Percentiles rank a stretch among this genome's conserved stretches.
phyloP scores from a whole-genome alignment of 2,113 vertebrate genomes.

The Rhipidura dahli region DNA sequence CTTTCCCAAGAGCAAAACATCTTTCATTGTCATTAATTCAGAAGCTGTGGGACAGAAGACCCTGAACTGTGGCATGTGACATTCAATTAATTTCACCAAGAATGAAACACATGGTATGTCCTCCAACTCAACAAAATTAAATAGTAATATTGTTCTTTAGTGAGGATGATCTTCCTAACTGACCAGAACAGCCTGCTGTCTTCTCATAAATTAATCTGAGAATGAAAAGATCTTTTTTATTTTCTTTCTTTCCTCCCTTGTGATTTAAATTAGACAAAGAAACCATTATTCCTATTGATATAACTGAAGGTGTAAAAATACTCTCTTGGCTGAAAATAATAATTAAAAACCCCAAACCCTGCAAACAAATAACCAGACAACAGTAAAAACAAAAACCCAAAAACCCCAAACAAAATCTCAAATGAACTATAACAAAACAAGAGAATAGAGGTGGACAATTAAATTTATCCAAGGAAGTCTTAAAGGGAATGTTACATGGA shows the following conservation, averaged over 20 bases:
- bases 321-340: not conserved
- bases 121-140: not conserved
- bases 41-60: not conserved
- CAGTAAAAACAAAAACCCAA: not conserved
- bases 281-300: not conserved
- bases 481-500: not conserved
- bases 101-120: not conserved
- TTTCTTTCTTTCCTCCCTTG: not conserved
- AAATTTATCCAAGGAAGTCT: not conserved
- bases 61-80: not conserved
- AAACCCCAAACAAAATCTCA: not conserved
- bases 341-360: not conserved
- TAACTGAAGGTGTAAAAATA: not conserved
- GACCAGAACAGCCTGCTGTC: not conserved
- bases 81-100: not conserved
- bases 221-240: not conserved
- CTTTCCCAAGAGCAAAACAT: not conserved
- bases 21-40: not conserved
- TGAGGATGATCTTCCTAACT: not conserved
- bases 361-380: not conserved
- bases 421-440: accelerated
- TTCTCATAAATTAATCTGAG: not conserved
- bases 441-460: not conserved
- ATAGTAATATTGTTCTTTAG: not conserved
- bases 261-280: not conserved